Evolutionary conservation across 2,888 invertebrate genomes (phyloP), one percentile per base, ranked within the genome.

Genomic region (Stenolophus ochropezus): DNA sequence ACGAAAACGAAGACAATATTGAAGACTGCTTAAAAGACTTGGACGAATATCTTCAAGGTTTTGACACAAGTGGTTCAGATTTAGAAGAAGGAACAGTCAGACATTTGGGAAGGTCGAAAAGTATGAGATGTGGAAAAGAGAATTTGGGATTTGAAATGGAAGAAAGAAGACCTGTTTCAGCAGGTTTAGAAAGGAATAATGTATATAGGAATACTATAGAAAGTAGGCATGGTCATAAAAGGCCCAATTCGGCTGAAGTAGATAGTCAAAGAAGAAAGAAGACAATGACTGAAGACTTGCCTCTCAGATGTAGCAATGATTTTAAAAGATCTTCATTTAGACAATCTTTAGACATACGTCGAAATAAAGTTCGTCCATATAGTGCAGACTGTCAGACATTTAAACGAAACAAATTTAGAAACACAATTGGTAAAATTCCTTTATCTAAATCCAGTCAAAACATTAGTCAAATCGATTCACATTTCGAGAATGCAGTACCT

Each of bases 1-100:
- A 83, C 71, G 73, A 79, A 18, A 79, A 82, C 21, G 33, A 23
- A 65, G 25, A 49, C 33, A 58, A 18, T 47, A 87, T 91, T 14
- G 90, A 90, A 84, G 90, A 90, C 71, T 91, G 91, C 84, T 86
- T 92, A 16, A 87, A 89, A 84, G 91, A 92, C 82, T 86, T 92
- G 84, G 92, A 92, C 86, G 90, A 90, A 83, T 92, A 91, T 86
- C 85, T 91, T 51, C 89, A 90, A 83, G 88, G 88, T 79, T 87
- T 90, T 83, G 91, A 91, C 80, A 84, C 85, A 23, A 85, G 84
- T 23, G 73, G 73, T 20, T 73, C 80, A 20, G 80, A 80, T 21
- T 11, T 69, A 20, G 79, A 71, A 47, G 4, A 20, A 8, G 80
- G 73, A 21, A 51, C 51, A 73, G 27, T 80, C 23, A 20, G 80